phyloP scores from a whole-genome alignment of 2,888 invertebrate species.

The Apoderus coryli region DNA sequence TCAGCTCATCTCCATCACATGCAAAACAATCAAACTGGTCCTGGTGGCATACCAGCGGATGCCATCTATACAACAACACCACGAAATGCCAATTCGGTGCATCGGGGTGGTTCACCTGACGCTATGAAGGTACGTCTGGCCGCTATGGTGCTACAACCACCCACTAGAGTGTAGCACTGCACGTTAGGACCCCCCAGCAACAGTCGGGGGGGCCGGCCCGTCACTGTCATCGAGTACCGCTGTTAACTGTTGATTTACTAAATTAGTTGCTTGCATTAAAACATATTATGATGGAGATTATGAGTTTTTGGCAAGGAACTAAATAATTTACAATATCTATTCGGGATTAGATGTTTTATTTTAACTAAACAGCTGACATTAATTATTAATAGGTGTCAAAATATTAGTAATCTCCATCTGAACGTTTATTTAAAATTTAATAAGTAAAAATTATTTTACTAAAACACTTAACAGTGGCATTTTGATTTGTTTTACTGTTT shows the following conservation, averaged over 20 bases:
- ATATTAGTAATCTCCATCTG: too few relatives aligned
- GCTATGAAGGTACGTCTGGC: slow-evolving; percentile 83
- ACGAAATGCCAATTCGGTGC: slow-evolving; percentile 22
- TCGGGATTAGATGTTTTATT: too few relatives aligned
- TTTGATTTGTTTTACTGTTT: too few relatives aligned
- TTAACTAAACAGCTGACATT: too few relatives aligned
- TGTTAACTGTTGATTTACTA: slow-evolving; percentile 32
- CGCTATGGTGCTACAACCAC: slow-evolving; percentile 78
- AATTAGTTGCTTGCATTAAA: too few relatives aligned
- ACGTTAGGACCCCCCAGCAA: slow-evolving; percentile 18
- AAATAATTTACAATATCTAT: too few relatives aligned
- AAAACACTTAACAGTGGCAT: too few relatives aligned
- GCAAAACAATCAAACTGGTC: slow-evolving; percentile 21
- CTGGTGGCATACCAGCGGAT: slow-evolving; percentile 54
- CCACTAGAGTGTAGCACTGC: slow-evolving; percentile 61
- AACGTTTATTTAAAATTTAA: too few relatives aligned
- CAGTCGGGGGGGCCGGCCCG: slow-evolving; percentile 25
- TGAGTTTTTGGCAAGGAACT: too few relatives aligned
- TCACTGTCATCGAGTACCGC: slow-evolving; percentile 32
- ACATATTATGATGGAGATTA: too few relatives aligned
- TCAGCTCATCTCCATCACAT: slow-evolving; percentile 22
- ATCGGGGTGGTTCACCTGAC: slow-evolving; percentile 44
- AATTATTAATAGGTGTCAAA: too few relatives aligned
- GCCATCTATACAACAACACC: slow-evolving; percentile 51
- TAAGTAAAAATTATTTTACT: too few relatives aligned